A percentile compares a stretch with the other conserved stretches of the same genome.
Conservation (phyloP, 2,888 invertebrate species). For the Mystacides longicornis region DNA sequence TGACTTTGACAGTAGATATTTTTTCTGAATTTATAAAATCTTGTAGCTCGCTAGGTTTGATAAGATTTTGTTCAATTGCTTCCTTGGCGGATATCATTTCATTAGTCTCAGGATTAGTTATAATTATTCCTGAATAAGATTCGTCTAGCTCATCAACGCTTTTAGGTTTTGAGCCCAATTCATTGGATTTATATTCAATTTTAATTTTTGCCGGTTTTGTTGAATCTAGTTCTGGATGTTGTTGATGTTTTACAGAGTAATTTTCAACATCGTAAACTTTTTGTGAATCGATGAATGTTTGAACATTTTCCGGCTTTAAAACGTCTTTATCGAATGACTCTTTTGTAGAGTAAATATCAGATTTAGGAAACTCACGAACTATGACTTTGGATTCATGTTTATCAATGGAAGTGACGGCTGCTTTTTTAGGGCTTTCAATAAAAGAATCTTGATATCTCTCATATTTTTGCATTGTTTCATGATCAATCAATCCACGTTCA, state of each 20-base stretch:
- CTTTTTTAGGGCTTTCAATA: constrained; percentile 14
- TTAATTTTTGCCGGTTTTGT: constrained; percentile 35
- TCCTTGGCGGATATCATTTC: constrained; percentile 52
- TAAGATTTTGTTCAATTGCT: constrained; percentile 42
- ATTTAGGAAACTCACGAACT: constrained; percentile 55
- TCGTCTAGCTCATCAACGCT: too few relatives aligned
- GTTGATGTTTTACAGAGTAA: background rate
- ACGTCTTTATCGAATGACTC: constrained; percentile 46
- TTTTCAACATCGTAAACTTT: constrained; percentile 32
- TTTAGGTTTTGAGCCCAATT: constrained; percentile 25
- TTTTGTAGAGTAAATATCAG: constrained; percentile 52
- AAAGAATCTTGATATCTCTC: constrained; percentile 29
- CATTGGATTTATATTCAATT: background rate
- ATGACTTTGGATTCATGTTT: constrained; percentile 47
- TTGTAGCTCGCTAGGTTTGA: constrained; percentile 32
- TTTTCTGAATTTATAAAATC: constrained; percentile 26
- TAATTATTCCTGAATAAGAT: constrained; percentile 22
- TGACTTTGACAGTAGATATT: constrained; percentile 22
- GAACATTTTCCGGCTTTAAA: constrained; percentile 31
- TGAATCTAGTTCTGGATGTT: constrained; percentile 57
- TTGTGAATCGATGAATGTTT: constrained; percentile 27
- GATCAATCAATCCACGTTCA: constrained; percentile 64
- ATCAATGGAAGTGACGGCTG: constrained; percentile 35
- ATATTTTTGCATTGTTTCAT: constrained; percentile 46
- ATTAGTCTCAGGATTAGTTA: constrained; percentile 58